Evolutionary conservation across 2,113 vertebrate genomes (phyloP).

Genomic region (Heterochromis multidens): DNA sequence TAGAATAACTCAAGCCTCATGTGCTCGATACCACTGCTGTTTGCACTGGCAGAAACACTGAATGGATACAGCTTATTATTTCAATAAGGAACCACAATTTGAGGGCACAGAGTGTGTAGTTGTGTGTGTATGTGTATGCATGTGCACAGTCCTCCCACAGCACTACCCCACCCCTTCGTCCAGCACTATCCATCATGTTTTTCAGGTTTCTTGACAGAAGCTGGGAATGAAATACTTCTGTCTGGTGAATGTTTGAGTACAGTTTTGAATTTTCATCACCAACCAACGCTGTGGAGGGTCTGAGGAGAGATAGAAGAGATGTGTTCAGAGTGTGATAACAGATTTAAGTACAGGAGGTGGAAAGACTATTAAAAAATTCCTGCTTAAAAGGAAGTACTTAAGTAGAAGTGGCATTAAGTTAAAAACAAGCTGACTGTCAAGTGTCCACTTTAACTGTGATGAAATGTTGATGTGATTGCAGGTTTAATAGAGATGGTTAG

Average conservation of each 20-base stretch:
- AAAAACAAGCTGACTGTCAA: not conserved
- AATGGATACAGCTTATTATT: conserved; percentile 53
- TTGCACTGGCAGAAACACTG: conserved; percentile 51
- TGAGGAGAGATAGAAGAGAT: not conserved
- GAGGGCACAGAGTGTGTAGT: not conserved
- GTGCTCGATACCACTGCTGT: conserved; percentile 28
- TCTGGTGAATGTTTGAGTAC: conserved; percentile 32
- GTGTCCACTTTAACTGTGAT: not conserved
- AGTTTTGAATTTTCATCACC: conserved; percentile 5
- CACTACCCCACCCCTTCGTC: not conserved
- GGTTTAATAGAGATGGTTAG: not conserved
- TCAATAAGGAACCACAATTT: conserved; percentile 55
- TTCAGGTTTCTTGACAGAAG: conserved; percentile 29
- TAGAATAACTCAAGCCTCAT: conserved; percentile 14
- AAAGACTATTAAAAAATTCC: not conserved
- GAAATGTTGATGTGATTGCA: not conserved
- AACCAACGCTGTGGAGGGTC: conserved; percentile 33
- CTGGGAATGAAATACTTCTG: conserved; percentile 3
- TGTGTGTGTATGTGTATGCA: not conserved
- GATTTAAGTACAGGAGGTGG: not conserved
- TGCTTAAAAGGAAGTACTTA: not conserved
- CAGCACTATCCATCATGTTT: conserved; percentile 34
- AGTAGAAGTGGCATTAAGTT: not conserved
- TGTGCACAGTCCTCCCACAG: not conserved
- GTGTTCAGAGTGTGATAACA: not conserved